Evolutionary conservation across 1,140 invertebrate genomes (phyloP).

Genomic region (Conus betulinus): DNA sequence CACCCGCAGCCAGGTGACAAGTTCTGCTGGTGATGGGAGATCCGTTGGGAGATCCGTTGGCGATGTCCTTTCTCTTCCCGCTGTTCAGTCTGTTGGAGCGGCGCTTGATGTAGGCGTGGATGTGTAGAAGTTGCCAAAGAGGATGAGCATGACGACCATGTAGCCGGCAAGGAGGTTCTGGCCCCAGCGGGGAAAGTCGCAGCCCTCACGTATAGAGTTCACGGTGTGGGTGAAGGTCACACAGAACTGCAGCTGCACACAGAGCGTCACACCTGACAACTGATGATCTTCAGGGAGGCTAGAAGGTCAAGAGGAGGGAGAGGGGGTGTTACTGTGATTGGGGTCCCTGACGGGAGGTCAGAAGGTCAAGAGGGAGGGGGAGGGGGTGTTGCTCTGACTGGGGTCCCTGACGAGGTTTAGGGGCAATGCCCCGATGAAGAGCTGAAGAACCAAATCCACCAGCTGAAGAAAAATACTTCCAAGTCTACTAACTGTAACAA

Average conservation of each 20-base stretch:
- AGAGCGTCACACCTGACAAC: background rate
- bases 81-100: slow-evolving; percentile 27
- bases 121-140: slow-evolving; percentile 78
- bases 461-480: no score
- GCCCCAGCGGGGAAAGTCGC: slow-evolving; percentile 75
- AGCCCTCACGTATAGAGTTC: slow-evolving; percentile 64
- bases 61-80: background rate
- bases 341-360: no score
- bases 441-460: no score
- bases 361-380: no score
- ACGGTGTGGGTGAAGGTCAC: slow-evolving; percentile 65
- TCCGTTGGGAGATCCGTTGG: slow-evolving; percentile 5
- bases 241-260: slow-evolving; percentile 69
- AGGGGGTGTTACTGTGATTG: no score
- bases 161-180: slow-evolving; percentile 71
- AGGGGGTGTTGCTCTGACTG: no score
- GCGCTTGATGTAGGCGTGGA: slow-evolving; percentile 73
- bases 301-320: no score
- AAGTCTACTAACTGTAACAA: no score
- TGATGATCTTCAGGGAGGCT: no score
- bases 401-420: no score
- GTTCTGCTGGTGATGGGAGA: slow-evolving; percentile 9
- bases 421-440: no score
- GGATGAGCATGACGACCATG: slow-evolving; percentile 73
- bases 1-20: background rate